Base-by-base conservation (phyloP, 2,888 invertebrate species). In the Ophion obscuratus region DNA sequence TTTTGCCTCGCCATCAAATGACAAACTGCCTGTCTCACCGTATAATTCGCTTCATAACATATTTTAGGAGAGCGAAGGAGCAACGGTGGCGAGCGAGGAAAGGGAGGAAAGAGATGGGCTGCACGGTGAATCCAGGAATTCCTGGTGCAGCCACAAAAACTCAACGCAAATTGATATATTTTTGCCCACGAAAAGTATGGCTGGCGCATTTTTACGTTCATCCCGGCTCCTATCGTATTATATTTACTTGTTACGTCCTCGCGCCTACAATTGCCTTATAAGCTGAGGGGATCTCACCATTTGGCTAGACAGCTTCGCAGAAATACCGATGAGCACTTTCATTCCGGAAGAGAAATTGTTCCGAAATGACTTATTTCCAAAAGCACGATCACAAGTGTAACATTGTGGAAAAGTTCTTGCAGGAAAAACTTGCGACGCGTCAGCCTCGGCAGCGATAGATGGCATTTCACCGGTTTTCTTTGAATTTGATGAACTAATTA, bases 1-100 rank as follows among this genome's bases (percentile, higher is more conserved):
- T 10, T 66, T 75, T 83, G 74, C 53, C 78, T 78, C 80, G 81
- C 27, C 87, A 88, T 85, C 88, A 91, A 93, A 93, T 93, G 93
- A 93, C 92, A 93, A 93, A 92, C 90, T 89, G 82, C 57, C 88
- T 74, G 82, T 83, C 84, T 61, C 61, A 87, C 62, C 84, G 84
- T 88, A 89, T 92, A 92, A 93, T 93, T 93, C 90, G 81, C 89
- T 92, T 93, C 92, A 93, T 91, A 92, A 91, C 90, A 89, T 90
- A 88, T 87, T 92, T 93, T 93, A 92, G 91, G 90, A 87, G 91
- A 92, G 93, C 92, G 17, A 70, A 59, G 44, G 4, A 31, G 27
- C 64, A 27, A 53, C n/a, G 14, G 27, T 4, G 91, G 80, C 89
- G 91, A 92, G 91, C 91, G 91, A 86, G 88, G 85, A 84, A 83